These are phyloP conservation scores for Tamias sibiricus DNA, from an alignment of 2,113 vertebrate species.

Conservation along the genomic window DNA sequence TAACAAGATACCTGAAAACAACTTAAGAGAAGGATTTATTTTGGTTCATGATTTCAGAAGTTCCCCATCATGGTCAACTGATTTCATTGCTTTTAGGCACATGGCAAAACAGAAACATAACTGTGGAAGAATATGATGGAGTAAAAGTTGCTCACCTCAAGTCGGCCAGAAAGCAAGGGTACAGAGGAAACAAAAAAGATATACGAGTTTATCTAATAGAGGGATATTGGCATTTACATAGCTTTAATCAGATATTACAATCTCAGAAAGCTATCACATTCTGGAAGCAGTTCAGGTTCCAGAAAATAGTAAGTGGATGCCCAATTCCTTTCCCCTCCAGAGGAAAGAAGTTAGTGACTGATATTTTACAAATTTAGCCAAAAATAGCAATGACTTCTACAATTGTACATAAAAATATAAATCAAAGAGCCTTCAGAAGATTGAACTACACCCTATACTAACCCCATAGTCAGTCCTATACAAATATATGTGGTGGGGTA, in stretches of 20 bases:
- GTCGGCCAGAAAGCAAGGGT: too few relatives aligned
- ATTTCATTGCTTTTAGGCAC: too few relatives aligned
- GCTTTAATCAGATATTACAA: background rate
- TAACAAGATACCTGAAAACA: too few relatives aligned
- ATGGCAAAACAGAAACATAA: too few relatives aligned
- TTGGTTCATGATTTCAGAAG: too few relatives aligned
- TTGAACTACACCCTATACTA: background rate
- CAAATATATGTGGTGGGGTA: background rate
- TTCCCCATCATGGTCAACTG: too few relatives aligned
- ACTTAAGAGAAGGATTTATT: too few relatives aligned
- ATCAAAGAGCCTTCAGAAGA: background rate
- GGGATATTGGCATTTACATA: background rate
- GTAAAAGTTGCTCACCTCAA: too few relatives aligned
- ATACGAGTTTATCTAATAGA: background rate
- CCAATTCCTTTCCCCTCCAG: background rate
- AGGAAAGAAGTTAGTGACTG: background rate
- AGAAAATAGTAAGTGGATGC: background rate
- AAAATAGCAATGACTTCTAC: background rate
- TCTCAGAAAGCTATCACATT: background rate
- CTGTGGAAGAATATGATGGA: too few relatives aligned
- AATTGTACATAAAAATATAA: background rate
- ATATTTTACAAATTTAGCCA: background rate
- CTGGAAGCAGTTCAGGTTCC: background rate
- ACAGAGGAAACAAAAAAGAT: background rate
- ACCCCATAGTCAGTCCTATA: background rate